Evolutionary conservation across 1,140 invertebrate genomes (phyloP).

Genomic region (Drosophila burlai): DNA sequence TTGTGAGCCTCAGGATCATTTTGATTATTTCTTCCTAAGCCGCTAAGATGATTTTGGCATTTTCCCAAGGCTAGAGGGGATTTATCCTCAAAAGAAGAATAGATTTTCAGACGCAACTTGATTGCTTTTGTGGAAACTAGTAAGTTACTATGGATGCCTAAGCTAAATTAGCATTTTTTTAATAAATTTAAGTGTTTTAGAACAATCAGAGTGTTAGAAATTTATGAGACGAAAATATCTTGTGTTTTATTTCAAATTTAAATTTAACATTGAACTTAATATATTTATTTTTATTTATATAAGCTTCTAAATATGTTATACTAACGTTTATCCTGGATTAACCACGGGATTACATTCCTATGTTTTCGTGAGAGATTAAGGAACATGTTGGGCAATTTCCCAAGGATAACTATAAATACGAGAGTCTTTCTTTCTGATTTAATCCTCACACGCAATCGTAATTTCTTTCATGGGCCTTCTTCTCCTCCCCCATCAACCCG

Average conservation of each 20-base stretch:
- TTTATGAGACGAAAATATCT: background rate
- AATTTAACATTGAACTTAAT: no score
- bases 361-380: conserved; percentile 29
- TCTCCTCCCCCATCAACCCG: conserved; percentile 34
- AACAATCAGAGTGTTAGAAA: background rate
- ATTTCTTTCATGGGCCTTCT: conserved; percentile 10
- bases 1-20: conserved; percentile 30
- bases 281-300: background rate
- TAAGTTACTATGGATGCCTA: background rate
- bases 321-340: background rate
- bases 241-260: background rate
- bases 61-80: conserved; percentile 34
- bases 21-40: conserved; percentile 40
- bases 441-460: conserved; percentile 32
- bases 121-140: background rate
- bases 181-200: background rate
- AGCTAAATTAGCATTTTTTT: background rate
- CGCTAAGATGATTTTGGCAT: conserved; percentile 67
- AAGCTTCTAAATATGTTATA: no score
- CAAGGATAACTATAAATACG: conserved; percentile 40
- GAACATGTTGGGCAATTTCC: conserved; percentile 58
- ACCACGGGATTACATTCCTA: conserved; percentile 16
- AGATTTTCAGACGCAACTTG: background rate
- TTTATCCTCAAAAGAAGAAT: conserved; percentile 16
- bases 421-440: conserved; percentile 30